A percentile compares a stretch with the other conserved stretches of the same genome.
phyloP scores from a whole-genome alignment of 2,888 invertebrate genomes.

The Chironomus riparius region DNA sequence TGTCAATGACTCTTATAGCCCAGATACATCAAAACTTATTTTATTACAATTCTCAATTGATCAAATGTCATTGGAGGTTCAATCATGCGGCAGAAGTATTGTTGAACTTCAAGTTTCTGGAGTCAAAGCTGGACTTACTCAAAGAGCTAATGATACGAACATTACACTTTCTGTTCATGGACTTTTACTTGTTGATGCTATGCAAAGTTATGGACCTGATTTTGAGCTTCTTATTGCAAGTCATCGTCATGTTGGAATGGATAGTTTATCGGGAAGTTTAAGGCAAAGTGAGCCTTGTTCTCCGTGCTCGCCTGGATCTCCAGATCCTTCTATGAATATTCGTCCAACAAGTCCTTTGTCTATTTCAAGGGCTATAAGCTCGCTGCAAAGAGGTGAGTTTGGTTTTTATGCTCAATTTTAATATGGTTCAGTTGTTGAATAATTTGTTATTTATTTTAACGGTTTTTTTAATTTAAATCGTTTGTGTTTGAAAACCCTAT shows the following conservation, averaged over 20 bases:
- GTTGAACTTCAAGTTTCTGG: slow-evolving; percentile 90
- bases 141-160: slow-evolving; percentile 63
- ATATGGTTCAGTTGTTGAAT: background rate
- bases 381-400: slow-evolving; percentile 40
- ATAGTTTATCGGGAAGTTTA: slow-evolving; percentile 86
- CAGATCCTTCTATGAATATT: slow-evolving; percentile 45
- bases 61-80: slow-evolving; percentile 77
- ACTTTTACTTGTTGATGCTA: slow-evolving; percentile 82
- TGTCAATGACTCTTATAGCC: slow-evolving; percentile 15
- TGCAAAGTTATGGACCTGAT: slow-evolving; percentile 91
- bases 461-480: background rate
- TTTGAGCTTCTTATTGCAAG: slow-evolving; percentile 91
- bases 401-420: no score
- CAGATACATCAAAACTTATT: slow-evolving; percentile 49
- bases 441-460: no score
- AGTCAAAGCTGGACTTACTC: slow-evolving; percentile 66
- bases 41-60: slow-evolving; percentile 82
- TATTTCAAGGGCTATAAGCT: slow-evolving; percentile 49
- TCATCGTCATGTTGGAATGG: slow-evolving; percentile 91
- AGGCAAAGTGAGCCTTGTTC: slow-evolving; percentile 87
- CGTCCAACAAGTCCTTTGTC: slow-evolving; percentile 48
- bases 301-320: slow-evolving; percentile 73
- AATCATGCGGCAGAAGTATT: slow-evolving; percentile 77
- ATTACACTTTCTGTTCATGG: slow-evolving; percentile 85
- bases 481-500: no score